Evolutionary conservation across 1,140 invertebrate species (phyloP), one percentile per base, ranked within the genome.

Genomic region (Plectrocnemia conspersa): DNA sequence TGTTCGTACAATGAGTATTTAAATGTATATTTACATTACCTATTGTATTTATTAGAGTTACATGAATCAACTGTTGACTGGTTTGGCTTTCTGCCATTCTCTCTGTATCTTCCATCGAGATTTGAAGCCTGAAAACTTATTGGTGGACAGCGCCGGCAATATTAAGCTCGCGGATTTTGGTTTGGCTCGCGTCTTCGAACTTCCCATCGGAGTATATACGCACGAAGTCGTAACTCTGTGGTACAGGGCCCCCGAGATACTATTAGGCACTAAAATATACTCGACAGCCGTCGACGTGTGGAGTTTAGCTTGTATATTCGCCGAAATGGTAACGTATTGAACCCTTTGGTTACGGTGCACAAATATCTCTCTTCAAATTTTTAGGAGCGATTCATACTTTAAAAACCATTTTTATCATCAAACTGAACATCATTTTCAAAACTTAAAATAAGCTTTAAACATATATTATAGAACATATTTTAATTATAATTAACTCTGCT

Each of bases 191-290:
- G 82, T 84, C 3, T 93, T 93, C 71, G 83, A 82, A 32, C 72
- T 95, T 19, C 93, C 92, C 5, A 80, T 93, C 52, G 76, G 88
- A 36, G 83, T 83, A 2, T 95, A 92, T 64, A 95, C 92, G 0
- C 91, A 95, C 71, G 92, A 97, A 77, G 93, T 98, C 6, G 86
- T 98, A 0, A 98, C 95, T 4, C 77, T 98, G 36, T 98, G 94
- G 94, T 98, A 98, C 74, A 77, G 94, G 63, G 89, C 95, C 3
- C 95, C 95, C 2, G 95, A 98, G 76, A 89, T 98, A 63, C 75
- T 98, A 36, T 74, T 98, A 4, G 94, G 94, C 15, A 82, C 86
- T 18, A 90, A 91, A 70, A 83, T 87, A 60, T 98, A 98, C 68
- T 87, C 88, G 5, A 89, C 88, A 5, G 81, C 91, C 9, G 86